Percentiles rank a stretch among this genome's conserved stretches.
phyloP scores from a whole-genome alignment of 2,113 vertebrate genomes.

The Burhinus oedicnemus region DNA sequence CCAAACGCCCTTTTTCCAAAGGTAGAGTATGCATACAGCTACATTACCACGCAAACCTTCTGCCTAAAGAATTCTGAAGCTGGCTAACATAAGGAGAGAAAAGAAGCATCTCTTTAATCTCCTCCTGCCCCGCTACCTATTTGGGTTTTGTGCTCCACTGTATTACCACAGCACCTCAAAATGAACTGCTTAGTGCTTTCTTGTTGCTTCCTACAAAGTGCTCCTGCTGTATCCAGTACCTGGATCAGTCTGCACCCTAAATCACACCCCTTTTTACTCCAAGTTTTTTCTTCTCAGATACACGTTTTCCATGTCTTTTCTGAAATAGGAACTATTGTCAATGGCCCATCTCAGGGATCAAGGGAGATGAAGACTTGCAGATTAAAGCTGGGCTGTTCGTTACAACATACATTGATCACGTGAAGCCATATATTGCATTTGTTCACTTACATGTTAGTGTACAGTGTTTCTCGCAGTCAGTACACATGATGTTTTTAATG shows the following conservation, averaged over 20 bases:
- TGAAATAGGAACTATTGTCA: neutral
- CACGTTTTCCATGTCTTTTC: neutral
- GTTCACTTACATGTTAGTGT: neutral
- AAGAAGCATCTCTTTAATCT: neutral
- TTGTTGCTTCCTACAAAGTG: neutral
- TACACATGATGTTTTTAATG: neutral
- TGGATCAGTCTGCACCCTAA: neutral
- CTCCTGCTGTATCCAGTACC: neutral
- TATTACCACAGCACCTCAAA: neutral
- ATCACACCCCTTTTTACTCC: neutral
- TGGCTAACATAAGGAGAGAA: neutral
- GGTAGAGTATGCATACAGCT: neutral
- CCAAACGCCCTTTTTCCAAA: neutral
- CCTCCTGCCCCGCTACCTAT: neutral
- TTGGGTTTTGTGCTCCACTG: neutral
- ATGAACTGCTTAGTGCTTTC: neutral
- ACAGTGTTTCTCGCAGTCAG: neutral
- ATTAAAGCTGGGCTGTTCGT: neutral
- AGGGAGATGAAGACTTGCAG: neutral
- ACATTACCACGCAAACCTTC: neutral
- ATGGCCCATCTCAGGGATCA: neutral
- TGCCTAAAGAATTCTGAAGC: neutral
- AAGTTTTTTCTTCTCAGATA: neutral
- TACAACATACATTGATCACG: neutral
- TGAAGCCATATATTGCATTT: neutral